Conservation (phyloP, 2,797 vertebrate genomes). For the Crenichthys baileyi region DNA sequence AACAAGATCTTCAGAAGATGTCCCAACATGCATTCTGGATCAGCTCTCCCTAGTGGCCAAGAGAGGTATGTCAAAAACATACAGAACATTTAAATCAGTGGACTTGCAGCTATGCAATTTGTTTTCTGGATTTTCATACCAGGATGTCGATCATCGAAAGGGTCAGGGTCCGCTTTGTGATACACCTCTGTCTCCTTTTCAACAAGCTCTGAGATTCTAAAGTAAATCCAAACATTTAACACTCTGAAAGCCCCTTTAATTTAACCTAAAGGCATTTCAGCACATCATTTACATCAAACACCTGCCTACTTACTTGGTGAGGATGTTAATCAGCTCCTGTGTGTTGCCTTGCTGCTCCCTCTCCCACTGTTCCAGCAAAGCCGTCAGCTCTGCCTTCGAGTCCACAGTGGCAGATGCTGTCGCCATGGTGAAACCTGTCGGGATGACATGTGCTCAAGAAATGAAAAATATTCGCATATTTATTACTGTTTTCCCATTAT, state of each 20-base stretch:
- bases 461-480: neutral
- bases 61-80: conserved; percentile 53
- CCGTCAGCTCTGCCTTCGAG: conserved; percentile 96
- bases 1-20: conserved; percentile 98
- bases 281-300: neutral
- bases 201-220: conserved; percentile 96
- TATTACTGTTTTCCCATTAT: neutral
- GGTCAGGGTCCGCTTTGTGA: conserved; percentile 97
- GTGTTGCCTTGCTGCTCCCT: conserved; percentile 92
- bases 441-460: neutral
- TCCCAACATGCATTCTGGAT: conserved; percentile 96
- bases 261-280: neutral
- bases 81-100: neutral
- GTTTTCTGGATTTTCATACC: conserved; percentile 73
- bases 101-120: neutral
- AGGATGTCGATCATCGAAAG: conserved; percentile 98
- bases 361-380: conserved; percentile 97
- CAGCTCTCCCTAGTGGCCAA: conserved; percentile 89
- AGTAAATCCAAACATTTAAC: conserved; percentile 19
- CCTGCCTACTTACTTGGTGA: conserved; percentile 88
- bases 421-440: conserved; percentile 74
- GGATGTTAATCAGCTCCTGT: conserved; percentile 91
- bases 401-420: conserved; percentile 86
- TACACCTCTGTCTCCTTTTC: conserved; percentile 98
- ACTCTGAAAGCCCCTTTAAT: neutral